Evolutionary conservation across 1,140 invertebrate species (phyloP).

Genomic region (Apis laboriosa): DNA sequence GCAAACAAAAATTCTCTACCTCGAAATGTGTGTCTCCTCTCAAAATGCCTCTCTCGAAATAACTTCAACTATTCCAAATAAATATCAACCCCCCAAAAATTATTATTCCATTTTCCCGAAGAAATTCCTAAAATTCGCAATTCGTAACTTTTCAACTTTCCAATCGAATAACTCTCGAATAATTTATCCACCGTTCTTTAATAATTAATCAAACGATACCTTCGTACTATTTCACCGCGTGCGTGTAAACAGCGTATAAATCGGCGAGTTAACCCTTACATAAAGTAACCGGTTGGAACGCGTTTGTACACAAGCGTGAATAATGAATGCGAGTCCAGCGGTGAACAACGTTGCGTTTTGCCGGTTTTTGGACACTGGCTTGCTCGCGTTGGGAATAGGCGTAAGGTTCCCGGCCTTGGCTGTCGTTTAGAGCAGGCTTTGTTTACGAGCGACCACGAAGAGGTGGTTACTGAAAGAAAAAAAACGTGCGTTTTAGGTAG

Average conservation of each 20-base stretch:
- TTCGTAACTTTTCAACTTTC: too few species aligned
- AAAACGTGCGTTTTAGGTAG: constrained; percentile 28
- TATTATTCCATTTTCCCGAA: too few species aligned
- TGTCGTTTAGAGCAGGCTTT: constrained; percentile 53
- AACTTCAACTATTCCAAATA: too few species aligned
- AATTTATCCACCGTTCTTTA: background rate
- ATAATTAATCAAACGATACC: constrained; percentile 5
- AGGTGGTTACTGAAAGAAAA: constrained; percentile 11
- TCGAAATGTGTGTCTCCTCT: too few species aligned
- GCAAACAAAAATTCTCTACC: too few species aligned
- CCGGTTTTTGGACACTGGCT: constrained; percentile 1
- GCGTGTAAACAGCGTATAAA: constrained; percentile 27
- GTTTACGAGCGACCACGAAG: constrained; percentile 63
- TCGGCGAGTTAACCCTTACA: constrained; percentile 15
- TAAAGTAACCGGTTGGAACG: constrained; percentile 31
- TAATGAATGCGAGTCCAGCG: constrained; percentile 36
- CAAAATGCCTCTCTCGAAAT: too few species aligned
- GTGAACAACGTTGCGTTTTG: constrained; percentile 36
- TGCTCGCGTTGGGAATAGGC: constrained; percentile 51
- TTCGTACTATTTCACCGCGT: background rate
- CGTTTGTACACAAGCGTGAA: constrained; percentile 4
- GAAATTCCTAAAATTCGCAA: too few species aligned
- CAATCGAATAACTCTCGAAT: background rate
- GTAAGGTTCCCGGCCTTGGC: background rate
- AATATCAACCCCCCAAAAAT: too few species aligned